phyloP scores from a whole-genome alignment of 2,797 vertebrate species.

The Crenichthys baileyi region DNA sequence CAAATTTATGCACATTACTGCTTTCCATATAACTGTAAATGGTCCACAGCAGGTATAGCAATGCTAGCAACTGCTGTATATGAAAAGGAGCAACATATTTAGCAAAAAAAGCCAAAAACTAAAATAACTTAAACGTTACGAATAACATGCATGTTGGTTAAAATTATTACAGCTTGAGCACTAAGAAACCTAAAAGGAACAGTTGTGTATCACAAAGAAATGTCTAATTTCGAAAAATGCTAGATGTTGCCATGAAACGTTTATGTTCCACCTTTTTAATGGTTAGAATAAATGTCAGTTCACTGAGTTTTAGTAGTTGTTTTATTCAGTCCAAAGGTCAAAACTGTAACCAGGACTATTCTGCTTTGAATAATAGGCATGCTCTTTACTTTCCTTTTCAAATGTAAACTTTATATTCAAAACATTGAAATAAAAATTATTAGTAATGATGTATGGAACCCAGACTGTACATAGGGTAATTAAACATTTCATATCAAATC shows the following conservation, averaged over 20 bases:
- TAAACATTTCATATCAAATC: neutral
- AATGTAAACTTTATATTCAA: neutral
- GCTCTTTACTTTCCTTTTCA: neutral
- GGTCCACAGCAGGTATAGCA: neutral
- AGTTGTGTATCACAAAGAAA: neutral
- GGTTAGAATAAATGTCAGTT: neutral
- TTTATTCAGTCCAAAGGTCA: neutral
- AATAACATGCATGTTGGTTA: neutral
- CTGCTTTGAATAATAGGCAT: neutral
- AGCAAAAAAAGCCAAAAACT: neutral
- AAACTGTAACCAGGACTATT: neutral
- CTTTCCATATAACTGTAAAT: neutral
- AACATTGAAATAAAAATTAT: too few species aligned
- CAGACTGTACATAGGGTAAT: neutral
- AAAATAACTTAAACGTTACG: neutral
- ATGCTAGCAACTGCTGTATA: neutral
- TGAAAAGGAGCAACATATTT: too few species aligned
- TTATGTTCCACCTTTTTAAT: neutral
- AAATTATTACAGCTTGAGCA: neutral
- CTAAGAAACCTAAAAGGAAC: neutral
- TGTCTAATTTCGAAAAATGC: neutral
- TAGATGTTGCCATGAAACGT: neutral
- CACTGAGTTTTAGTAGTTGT: neutral
- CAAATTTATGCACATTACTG: neutral
- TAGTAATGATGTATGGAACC: neutral